Percentiles rank a stretch among this genome's conserved stretches.
phyloP scores from a whole-genome alignment of 2,888 invertebrate genomes.

The Digitonthophagus gazella region DNA sequence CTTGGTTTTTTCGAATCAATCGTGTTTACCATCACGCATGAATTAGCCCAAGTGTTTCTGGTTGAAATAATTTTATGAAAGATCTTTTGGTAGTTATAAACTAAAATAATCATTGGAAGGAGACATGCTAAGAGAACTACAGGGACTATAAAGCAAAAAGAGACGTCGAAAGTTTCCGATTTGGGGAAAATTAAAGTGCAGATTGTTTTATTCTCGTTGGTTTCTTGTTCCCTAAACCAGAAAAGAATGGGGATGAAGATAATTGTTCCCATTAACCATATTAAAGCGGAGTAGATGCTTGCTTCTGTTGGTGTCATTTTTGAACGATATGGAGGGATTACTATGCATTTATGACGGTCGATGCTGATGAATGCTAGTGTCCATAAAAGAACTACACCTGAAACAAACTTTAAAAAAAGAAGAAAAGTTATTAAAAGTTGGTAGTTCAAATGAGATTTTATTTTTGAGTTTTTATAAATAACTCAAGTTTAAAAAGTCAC shows the following conservation, averaged over 20 bases:
- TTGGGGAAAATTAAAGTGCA: constrained; percentile 58
- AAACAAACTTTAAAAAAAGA: constrained; percentile 59
- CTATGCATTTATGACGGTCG: constrained; percentile 58
- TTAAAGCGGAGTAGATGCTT: constrained; percentile 48
- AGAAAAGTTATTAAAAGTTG: no score
- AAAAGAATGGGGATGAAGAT: constrained; percentile 55
- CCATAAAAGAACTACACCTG: constrained; percentile 59
- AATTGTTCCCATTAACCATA: constrained; percentile 54
- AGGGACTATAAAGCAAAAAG: constrained; percentile 55
- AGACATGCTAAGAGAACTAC: constrained; percentile 54
- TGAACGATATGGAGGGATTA: constrained; percentile 57
- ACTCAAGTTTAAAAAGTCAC: no score
- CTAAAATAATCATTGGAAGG: constrained; percentile 56
- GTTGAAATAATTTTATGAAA: constrained; percentile 56
- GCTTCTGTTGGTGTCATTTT: constrained; percentile 52
- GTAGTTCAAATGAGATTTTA: neutral
- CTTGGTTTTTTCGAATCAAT: constrained; percentile 37
- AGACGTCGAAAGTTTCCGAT: constrained; percentile 51
- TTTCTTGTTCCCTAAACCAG: constrained; percentile 52
- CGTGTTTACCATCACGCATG: constrained; percentile 49
- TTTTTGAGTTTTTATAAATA: neutral
- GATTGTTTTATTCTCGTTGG: constrained; percentile 43
- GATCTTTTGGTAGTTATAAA: constrained; percentile 57
- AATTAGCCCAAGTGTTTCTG: constrained; percentile 54
- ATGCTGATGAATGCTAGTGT: constrained; percentile 58